phyloP scores from a whole-genome alignment of 1,140 invertebrate genomes.

The Anoplophora glabripennis region DNA sequence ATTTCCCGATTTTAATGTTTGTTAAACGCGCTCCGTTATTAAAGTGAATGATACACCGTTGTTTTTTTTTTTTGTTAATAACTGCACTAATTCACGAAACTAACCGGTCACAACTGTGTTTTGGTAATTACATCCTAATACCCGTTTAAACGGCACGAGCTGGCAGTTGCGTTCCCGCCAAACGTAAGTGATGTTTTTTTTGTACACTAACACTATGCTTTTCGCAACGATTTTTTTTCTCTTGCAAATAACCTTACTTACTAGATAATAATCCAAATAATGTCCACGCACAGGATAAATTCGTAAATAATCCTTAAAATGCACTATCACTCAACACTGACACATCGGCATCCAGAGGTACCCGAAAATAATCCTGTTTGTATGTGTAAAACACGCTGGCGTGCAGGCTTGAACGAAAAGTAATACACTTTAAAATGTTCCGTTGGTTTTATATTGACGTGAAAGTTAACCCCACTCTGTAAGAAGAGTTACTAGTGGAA shows the following conservation, averaged over 20 bases:
- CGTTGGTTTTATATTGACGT: constrained; percentile 47
- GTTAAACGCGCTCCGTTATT: neutral
- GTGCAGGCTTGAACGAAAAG: constrained; percentile 31
- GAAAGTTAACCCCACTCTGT: constrained; percentile 45
- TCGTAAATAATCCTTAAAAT: constrained; percentile 12
- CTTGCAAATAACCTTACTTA: constrained; percentile 7
- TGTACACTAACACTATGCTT: neutral
- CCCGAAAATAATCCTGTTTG: constrained; percentile 19
- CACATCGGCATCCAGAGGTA: constrained; percentile 17
- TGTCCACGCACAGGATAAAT: constrained; percentile 16
- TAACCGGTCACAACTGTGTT: neutral
- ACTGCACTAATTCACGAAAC: constrained; percentile 5
- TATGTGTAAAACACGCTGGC: constrained; percentile 23
- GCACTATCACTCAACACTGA: constrained; percentile 26
- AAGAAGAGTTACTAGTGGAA: constrained; percentile 31
- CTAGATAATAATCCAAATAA: constrained; percentile 5
- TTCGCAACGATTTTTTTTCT: neutral
- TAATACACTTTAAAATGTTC: constrained; percentile 46
- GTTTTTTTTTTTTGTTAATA: constrained; percentile 4
- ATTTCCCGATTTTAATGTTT: constrained; percentile 3
- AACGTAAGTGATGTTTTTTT: neutral
- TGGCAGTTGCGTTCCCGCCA: neutral
- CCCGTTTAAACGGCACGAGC: neutral
- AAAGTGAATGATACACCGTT: neutral
- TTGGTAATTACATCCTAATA: neutral